A percentile compares a stretch with the other conserved stretches of the same genome.
These are phyloP conservation scores for Embidobia sp. DNA, from an alignment of 2,888 invertebrate genomes.

Conservation along the genomic window DNA sequence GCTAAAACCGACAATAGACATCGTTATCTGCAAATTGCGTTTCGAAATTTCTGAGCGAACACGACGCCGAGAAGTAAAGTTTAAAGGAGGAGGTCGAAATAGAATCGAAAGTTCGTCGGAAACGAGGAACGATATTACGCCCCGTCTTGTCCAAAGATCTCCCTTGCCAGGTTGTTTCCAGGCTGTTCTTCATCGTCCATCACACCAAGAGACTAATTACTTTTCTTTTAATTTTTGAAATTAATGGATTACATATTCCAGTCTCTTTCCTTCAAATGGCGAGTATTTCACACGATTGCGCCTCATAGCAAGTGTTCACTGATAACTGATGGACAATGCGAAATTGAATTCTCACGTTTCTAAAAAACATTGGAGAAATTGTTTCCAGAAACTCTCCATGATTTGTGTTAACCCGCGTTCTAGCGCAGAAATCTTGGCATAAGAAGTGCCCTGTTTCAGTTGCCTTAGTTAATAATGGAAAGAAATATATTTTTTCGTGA, in stretches of 20 bases:
- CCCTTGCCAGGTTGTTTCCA: slow-evolving; percentile 51
- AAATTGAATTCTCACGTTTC: slow-evolving; percentile 22
- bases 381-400: too few relatives aligned
- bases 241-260: slow-evolving; percentile 71
- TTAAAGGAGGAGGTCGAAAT: slow-evolving; percentile 66
- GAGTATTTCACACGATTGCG: slow-evolving; percentile 10
- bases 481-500: slow-evolving; percentile 40
- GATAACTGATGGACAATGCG: slow-evolving; percentile 25
- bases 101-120: slow-evolving; percentile 66
- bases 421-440: background rate
- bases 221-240: slow-evolving; percentile 78
- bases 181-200: slow-evolving; percentile 72
- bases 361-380: too few relatives aligned
- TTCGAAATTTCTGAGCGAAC: slow-evolving; percentile 63
- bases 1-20: slow-evolving; percentile 65
- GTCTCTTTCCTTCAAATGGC: slow-evolving; percentile 43
- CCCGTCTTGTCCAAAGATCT: slow-evolving; percentile 53
- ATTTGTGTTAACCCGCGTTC: background rate
- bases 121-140: slow-evolving; percentile 64
- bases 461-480: slow-evolving; percentile 7
- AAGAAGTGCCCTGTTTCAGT: slow-evolving; percentile 3
- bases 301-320: slow-evolving; percentile 16
- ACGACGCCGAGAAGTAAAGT: slow-evolving; percentile 63
- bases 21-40: slow-evolving; percentile 66
- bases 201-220: slow-evolving; percentile 76